A percentile compares a stretch with the other conserved stretches of the same genome.
phyloP scores from a whole-genome alignment of 2,888 invertebrate genomes.

The Ophion slaviceki region DNA sequence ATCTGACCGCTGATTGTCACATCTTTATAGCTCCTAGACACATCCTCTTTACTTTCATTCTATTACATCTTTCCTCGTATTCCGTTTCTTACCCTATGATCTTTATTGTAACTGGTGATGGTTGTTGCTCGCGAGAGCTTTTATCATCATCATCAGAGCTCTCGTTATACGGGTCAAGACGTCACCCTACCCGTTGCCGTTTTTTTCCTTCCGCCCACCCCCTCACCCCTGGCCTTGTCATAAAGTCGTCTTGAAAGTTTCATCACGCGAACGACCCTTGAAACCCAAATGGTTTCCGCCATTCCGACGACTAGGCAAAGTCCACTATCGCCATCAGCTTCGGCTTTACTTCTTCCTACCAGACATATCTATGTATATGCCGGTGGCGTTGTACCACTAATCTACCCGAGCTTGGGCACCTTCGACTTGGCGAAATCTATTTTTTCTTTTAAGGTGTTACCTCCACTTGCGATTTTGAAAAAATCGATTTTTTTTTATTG shows the following conservation, averaged over 20 bases:
- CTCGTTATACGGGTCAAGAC: slow-evolving; percentile 38
- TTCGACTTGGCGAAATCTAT: background rate
- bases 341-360: slow-evolving; percentile 6
- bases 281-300: slow-evolving; percentile 40
- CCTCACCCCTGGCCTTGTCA: background rate
- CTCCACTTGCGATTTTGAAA: too few relatives aligned
- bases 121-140: slow-evolving; percentile 46
- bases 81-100: slow-evolving; percentile 5
- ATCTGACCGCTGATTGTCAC: background rate
- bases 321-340: slow-evolving; percentile 15
- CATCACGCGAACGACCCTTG: slow-evolving; percentile 42
- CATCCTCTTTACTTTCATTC: background rate
- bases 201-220: background rate
- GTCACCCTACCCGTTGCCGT: slow-evolving; percentile 10
- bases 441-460: background rate
- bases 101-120: slow-evolving; percentile 18
- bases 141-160: slow-evolving; percentile 52
- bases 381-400: background rate
- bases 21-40: background rate
- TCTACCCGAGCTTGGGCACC: background rate
- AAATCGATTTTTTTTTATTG: too few relatives aligned
- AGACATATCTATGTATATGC: background rate
- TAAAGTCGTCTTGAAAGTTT: slow-evolving; percentile 21
- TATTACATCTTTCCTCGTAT: slow-evolving; percentile 10
- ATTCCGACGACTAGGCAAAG: slow-evolving; percentile 20